A percentile compares a stretch with the other conserved stretches of the same genome.
Evolutionary conservation across 2,888 invertebrate species (phyloP).

Genomic region (Adineta ricciae): DNA sequence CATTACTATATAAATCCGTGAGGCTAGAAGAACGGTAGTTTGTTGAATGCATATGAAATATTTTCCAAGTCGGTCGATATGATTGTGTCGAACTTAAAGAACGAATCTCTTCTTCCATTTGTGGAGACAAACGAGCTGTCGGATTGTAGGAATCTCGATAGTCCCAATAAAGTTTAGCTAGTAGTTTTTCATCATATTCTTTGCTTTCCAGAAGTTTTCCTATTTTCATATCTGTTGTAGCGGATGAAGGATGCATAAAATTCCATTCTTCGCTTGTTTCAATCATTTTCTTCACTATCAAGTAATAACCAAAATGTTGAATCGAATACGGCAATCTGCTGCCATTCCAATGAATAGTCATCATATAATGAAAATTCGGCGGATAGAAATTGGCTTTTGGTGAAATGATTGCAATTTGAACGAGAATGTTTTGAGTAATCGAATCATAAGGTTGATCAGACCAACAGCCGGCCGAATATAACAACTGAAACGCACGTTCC

Average conservation of each 20-base stretch:
- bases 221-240: not conserved
- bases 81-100: not conserved
- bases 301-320: constrained; percentile 1
- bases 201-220: not conserved
- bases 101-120: not conserved
- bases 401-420: not conserved
- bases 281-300: not conserved
- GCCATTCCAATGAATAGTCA: not conserved
- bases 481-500: not conserved
- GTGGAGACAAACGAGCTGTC: not conserved
- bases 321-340: not conserved
- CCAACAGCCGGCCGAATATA: not conserved
- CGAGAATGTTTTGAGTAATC: not conserved
- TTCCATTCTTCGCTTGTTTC: not conserved
- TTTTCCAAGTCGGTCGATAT: not conserved
- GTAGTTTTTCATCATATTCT: not conserved
- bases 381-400: not conserved
- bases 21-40: not conserved
- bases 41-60: not conserved
- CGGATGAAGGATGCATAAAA: not conserved
- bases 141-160: not conserved
- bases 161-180: not conserved
- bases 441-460: not conserved
- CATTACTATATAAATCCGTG: not conserved
- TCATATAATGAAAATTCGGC: not conserved